These are phyloP conservation scores for Mionectes macconnelli DNA, from an alignment of 2,113 vertebrate species.

Conservation along the genomic window DNA sequence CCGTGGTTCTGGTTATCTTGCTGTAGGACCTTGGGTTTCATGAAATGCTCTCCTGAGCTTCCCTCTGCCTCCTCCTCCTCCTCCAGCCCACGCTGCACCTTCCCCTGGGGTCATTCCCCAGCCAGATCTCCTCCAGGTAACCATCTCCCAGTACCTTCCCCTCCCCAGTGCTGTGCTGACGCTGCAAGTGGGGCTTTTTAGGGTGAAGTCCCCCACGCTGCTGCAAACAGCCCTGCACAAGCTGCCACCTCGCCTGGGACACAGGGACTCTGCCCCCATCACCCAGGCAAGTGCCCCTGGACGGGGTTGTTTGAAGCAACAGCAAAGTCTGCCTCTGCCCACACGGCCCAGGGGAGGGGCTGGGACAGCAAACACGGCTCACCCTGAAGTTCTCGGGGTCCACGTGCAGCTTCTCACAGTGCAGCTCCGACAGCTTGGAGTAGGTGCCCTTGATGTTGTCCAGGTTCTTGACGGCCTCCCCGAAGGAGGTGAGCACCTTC, in stretches of 20 bases:
- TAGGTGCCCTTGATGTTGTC: constrained; percentile 78
- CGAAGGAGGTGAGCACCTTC: constrained; percentile 81
- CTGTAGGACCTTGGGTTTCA: not conserved
- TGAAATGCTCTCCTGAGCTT: not conserved
- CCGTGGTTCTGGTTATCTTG: not conserved
- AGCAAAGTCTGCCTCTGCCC: not conserved
- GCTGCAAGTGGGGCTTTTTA: not conserved
- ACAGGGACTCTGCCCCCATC: not conserved
- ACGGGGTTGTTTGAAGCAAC: accelerated
- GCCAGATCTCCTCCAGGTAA: not conserved
- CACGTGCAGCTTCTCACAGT: constrained; percentile 86
- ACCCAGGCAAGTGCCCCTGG: not conserved
- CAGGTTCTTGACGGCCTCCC: constrained; percentile 77
- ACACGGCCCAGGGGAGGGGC: accelerated
- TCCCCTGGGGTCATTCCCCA: not conserved
- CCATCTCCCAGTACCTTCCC: too few species aligned
- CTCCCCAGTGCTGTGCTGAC: not conserved
- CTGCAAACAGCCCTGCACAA: not conserved
- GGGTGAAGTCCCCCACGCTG: not conserved
- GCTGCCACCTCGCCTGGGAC: accelerated
- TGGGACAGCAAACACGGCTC: not conserved
- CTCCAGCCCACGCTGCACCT: not conserved
- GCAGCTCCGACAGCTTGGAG: constrained; percentile 78
- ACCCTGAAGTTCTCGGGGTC: constrained; percentile 81
- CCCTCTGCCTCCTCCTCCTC: not conserved